phyloP scores from a whole-genome alignment of 2,797 vertebrate genomes.

The Amniataba percoides region DNA sequence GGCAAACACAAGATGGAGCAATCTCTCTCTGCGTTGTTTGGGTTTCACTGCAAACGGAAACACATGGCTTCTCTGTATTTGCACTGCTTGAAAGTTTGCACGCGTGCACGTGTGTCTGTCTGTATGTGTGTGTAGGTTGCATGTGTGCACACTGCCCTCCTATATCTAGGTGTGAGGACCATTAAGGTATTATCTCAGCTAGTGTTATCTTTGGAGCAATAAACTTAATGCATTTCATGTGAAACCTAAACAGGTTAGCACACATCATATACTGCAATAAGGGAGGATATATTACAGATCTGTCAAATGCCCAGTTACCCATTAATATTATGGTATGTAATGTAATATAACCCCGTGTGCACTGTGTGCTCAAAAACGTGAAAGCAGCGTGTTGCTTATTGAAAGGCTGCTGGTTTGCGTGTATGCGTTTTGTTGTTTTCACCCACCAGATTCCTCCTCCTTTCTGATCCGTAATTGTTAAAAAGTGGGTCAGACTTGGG shows the following conservation, averaged over 20 bases:
- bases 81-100: conserved; percentile 24
- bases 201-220: conserved; percentile 65
- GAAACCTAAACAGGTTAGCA: conserved; percentile 51
- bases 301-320: conserved; percentile 54
- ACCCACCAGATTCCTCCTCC: conserved; percentile 36
- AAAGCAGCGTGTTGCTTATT: conserved; percentile 41
- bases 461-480: conserved; percentile 56
- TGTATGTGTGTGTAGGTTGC: conserved; percentile 29
- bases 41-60: conserved; percentile 71
- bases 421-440: conserved; percentile 39
- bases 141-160: conserved; percentile 32
- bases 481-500: conserved; percentile 69
- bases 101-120: conserved; percentile 20
- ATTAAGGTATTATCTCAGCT: conserved; percentile 65
- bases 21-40: conserved; percentile 72
- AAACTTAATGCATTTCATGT: conserved; percentile 62
- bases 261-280: conserved; percentile 56
- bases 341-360: conserved; percentile 52
- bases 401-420: conserved; percentile 27
- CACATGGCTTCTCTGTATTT: conserved; percentile 61
- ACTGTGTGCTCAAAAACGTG: conserved; percentile 35
- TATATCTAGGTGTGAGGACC: conserved; percentile 40
- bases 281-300: conserved; percentile 33
- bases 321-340: conserved; percentile 51
- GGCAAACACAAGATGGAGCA: conserved; percentile 77